Evolutionary conservation across 2,797 vertebrate genomes (phyloP), one percentile per base, ranked within the genome.

Genomic region (Catostomus latipinnis): DNA sequence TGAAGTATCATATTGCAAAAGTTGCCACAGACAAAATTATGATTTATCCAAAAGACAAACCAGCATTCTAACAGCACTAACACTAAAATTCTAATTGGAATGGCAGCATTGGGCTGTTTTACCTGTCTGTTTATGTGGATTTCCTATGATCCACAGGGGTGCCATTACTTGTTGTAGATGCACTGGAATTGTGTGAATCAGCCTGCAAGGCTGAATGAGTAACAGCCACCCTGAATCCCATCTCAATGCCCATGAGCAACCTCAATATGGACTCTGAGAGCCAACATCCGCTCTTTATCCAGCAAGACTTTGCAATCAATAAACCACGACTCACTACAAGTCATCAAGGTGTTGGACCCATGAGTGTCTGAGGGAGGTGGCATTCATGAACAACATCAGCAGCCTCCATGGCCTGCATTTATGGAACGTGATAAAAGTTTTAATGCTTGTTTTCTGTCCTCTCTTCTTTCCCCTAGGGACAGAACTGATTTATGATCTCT

Each of bases 351-450:
- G 53, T 67, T 18, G 54, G 52, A 57, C 54, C 53, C 34, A 60
- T 63, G 48, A 13, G 14, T 52, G 46, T 75, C 22, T 13, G 66
- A 34, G 7, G 43, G 9, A 22, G 50, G 11, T 8, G 12, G 54
- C 67, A 7, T 72, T 86, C 84, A 83, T 90, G 91, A 91, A 90
- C 90, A 91, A 83, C 74, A 83, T 34, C 67, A 85, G 83, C 86
- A 48, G 88, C 80, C 88, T 82, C 85, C 87, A 88, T 18, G 73
- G 76, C 78, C 82, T 76, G 87, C 90, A 89, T 92, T 91, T 91
- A 92, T 88, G 86, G 90, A 88, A 88, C 75, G 75, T 89, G 89
- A 91, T 92, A 89, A 93, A 84, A 70, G 87, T 88, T 89, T 82
- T 60, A 49, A 57, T 46, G 16, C 65, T 49, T 74, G 68, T 81